Percentiles rank a stretch among this genome's conserved stretches.
Evolutionary conservation across 2,888 invertebrate species (phyloP).

Genomic region (Perizoma affinitatum): DNA sequence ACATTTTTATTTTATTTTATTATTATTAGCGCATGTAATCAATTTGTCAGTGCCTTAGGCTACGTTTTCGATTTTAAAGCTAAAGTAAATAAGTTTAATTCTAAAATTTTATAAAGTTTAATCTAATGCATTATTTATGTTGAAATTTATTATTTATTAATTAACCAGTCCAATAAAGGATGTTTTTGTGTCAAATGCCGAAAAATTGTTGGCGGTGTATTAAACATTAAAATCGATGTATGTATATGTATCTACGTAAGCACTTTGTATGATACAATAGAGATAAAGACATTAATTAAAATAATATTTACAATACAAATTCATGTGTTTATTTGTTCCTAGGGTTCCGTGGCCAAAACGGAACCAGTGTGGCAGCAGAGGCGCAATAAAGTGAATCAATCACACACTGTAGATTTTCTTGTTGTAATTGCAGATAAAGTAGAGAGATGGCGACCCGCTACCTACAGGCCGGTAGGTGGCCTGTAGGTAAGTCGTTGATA

Average conservation of each 20-base stretch:
- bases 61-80: constrained; percentile 57
- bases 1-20: constrained; percentile 42
- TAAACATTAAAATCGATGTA: constrained; percentile 52
- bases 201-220: constrained; percentile 41
- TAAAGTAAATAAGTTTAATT: constrained; percentile 57
- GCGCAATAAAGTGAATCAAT: too few species aligned
- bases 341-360: too few species aligned
- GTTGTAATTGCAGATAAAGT: too few species aligned
- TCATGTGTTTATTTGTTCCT: constrained; percentile 5
- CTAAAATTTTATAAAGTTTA: constrained; percentile 55
- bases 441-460: too few species aligned
- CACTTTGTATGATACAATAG: constrained; percentile 78
- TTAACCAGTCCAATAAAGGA: constrained; percentile 37
- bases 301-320: constrained; percentile 49
- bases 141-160: constrained; percentile 46
- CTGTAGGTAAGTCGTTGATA: too few species aligned
- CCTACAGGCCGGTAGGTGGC: too few species aligned
- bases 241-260: constrained; percentile 57
- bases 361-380: too few species aligned
- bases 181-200: constrained; percentile 73
- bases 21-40: constrained; percentile 63
- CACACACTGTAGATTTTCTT: too few species aligned
- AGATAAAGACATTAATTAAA: constrained; percentile 81
- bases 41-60: constrained; percentile 81
- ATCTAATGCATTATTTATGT: constrained; percentile 33